Conservation (phyloP, 1,140 invertebrate species). For the Leptinotarsa defecta region DNA sequence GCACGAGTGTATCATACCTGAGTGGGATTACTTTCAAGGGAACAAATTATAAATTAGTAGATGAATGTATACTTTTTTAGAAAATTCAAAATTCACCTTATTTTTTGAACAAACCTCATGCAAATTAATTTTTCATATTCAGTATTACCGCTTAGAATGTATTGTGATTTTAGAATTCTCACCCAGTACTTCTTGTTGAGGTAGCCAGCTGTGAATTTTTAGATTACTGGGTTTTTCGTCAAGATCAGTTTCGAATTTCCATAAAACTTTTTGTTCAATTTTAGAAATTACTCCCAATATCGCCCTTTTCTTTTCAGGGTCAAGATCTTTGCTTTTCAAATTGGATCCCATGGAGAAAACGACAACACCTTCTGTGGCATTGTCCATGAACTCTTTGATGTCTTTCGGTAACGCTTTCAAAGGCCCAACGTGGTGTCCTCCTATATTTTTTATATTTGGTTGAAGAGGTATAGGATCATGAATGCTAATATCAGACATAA, state of each 20-base stretch:
- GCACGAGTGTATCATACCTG: no score
- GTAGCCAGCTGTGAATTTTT: slow-evolving; percentile 60
- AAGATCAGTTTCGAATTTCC: slow-evolving; percentile 66
- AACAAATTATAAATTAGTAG: no score
- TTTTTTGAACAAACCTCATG: no score
- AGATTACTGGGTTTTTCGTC: slow-evolving; percentile 56
- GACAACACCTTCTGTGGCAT: slow-evolving; percentile 65
- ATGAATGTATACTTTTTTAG: no score
- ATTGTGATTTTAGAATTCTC: slow-evolving; percentile 27
- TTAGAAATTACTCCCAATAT: slow-evolving; percentile 60
- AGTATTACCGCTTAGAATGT: no score
- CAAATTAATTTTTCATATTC: no score
- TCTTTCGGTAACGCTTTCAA: slow-evolving; percentile 9
- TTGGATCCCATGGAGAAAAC: slow-evolving; percentile 72
- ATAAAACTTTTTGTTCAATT: slow-evolving; percentile 64
- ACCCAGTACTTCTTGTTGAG: slow-evolving; percentile 68
- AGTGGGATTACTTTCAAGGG: no score
- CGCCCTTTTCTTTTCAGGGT: slow-evolving; percentile 55
- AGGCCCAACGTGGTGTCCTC: slow-evolving; percentile 40
- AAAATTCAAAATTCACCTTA: no score
- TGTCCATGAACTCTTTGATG: slow-evolving; percentile 63
- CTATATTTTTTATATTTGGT: slow-evolving; percentile 40
- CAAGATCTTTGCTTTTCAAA: slow-evolving; percentile 57
- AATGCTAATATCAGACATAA: slow-evolving; percentile 49
- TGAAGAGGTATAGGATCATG: slow-evolving; percentile 44